A percentile compares a stretch with the other conserved stretches of the same genome.
Conservation (phyloP, 2,113 vertebrate species). For the Morone saxatilis region DNA sequence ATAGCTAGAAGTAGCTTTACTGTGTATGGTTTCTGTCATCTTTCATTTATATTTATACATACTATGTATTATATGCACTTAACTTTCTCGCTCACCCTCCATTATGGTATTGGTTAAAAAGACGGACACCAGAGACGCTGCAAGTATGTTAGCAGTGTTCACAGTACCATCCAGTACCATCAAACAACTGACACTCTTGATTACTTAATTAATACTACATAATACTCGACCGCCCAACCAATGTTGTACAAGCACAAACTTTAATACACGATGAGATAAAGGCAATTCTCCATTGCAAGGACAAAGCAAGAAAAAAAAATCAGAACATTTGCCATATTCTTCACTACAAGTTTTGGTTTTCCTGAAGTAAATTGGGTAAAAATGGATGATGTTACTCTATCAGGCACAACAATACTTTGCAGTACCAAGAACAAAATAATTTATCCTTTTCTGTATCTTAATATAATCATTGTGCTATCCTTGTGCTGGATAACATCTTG, state of each 20-base stretch:
- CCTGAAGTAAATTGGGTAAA: not conserved
- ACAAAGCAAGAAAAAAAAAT: not conserved
- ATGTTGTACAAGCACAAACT: not conserved
- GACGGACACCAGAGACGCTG: not conserved
- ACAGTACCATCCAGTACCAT: slow-evolving; percentile 20
- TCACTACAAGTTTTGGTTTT: not conserved
- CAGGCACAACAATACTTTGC: not conserved
- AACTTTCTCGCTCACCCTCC: too few relatives aligned
- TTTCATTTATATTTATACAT: too few relatives aligned
- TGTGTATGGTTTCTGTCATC: too few relatives aligned
- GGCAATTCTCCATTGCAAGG: not conserved
- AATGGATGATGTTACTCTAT: not conserved
- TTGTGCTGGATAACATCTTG: not conserved
- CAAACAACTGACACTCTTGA: slow-evolving; percentile 8
- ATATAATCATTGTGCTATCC: not conserved
- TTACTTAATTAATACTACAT: slow-evolving; percentile 22
- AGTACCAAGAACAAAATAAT: not conserved
- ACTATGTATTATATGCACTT: too few relatives aligned
- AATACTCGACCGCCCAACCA: slow-evolving; percentile 12
- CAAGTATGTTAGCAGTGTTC: not conserved
- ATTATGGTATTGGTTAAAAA: too few relatives aligned
- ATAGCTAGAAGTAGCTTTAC: too few relatives aligned
- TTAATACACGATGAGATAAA: slow-evolving; percentile 6
- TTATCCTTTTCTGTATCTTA: not conserved
- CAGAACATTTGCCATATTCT: not conserved